Conservation (phyloP, 2,113 vertebrate species). For the Oreotragus oreotragus region DNA sequence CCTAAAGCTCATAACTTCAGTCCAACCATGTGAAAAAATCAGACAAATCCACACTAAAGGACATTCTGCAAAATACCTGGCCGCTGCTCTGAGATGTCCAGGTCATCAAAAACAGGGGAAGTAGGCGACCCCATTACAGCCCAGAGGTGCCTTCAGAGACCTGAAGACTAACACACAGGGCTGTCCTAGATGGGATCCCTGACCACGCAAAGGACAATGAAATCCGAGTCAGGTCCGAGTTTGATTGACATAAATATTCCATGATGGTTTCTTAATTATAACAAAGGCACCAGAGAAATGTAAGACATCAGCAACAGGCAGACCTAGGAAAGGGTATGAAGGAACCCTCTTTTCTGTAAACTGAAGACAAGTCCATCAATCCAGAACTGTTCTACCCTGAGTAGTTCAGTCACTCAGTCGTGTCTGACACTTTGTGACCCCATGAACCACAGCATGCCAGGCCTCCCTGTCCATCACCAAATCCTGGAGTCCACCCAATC, state of each 20-base stretch:
- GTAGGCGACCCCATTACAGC: background rate
- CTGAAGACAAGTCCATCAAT: background rate
- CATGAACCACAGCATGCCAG: accelerated
- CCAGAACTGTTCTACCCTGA: background rate
- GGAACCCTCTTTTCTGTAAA: background rate
- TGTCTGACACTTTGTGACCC: accelerated
- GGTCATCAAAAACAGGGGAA: background rate
- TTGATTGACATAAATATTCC: accelerated
- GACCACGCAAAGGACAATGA: background rate
- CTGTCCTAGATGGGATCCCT: background rate
- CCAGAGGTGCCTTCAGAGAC: background rate
- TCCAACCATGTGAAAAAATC: background rate
- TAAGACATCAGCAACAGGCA: background rate
- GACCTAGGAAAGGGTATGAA: accelerated
- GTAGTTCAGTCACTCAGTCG: too few relatives aligned
- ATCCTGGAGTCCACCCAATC: too few relatives aligned
- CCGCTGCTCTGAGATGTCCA: accelerated
- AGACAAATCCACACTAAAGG: background rate
- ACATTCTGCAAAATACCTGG: background rate
- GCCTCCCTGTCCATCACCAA: too few relatives aligned
- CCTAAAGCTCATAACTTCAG: accelerated
- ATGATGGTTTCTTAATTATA: background rate
- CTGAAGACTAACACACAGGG: accelerated
- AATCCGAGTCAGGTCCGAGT: background rate
- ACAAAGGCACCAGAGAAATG: accelerated